phyloP scores from a whole-genome alignment of 1,140 invertebrate genomes.

The Drosophila teissieri region DNA sequence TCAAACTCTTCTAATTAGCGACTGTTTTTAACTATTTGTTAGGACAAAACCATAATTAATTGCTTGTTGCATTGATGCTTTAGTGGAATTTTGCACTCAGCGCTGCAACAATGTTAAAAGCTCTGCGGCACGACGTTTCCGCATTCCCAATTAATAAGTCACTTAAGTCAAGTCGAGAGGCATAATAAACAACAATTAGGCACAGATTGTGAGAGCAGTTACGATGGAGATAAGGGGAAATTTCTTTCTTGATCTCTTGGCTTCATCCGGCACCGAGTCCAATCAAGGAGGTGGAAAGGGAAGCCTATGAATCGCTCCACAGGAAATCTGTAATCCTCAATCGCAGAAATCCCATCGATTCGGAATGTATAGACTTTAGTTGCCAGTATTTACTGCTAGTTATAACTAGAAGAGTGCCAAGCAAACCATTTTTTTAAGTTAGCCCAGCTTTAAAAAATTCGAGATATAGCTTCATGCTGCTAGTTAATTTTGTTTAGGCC shows the following conservation, averaged over 20 bases:
- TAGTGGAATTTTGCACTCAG: conserved; percentile 60
- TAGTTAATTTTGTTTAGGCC: no score
- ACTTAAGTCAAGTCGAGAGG: conserved; percentile 30
- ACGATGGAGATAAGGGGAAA: conserved; percentile 14
- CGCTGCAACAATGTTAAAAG: conserved; percentile 34
- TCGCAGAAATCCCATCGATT: background rate
- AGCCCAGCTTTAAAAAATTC: no score
- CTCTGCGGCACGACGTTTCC: conserved; percentile 37
- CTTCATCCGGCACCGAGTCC: conserved; percentile 2
- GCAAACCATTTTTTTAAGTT: background rate
- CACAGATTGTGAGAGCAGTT: conserved; percentile 9
- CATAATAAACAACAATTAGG: conserved; percentile 44
- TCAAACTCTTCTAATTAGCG: no score
- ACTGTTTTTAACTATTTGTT: conserved; percentile 2
- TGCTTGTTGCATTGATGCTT: conserved; percentile 42
- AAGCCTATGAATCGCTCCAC: background rate
- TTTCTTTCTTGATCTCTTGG: conserved; percentile 37
- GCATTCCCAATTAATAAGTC: conserved; percentile 70
- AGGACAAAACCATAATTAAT: conserved; percentile 41
- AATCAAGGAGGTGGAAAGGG: background rate
- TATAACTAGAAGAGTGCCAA: background rate
- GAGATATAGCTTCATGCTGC: no score
- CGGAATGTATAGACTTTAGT: background rate
- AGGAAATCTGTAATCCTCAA: conserved; percentile 14
- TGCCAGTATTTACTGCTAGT: background rate